Percentiles rank a stretch among this genome's conserved stretches.
phyloP scores from a whole-genome alignment of 2,888 invertebrate genomes.

The Trissonchulus sp. region DNA sequence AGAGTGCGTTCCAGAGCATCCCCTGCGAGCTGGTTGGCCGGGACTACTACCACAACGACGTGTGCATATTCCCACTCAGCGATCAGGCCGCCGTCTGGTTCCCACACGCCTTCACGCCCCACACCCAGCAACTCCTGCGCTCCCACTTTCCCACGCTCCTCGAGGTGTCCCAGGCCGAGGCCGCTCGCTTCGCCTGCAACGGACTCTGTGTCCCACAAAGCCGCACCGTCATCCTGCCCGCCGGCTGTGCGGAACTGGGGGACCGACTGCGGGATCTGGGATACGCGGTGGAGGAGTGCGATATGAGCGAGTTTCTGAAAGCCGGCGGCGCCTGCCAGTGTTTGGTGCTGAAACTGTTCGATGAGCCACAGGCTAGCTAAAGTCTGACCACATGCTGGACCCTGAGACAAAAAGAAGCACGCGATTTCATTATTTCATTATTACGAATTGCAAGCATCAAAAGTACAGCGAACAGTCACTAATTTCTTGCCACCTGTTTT shows the following conservation, averaged over 20 bases:
- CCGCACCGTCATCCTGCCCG: conserved; percentile 46
- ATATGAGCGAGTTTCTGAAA: conserved; percentile 52
- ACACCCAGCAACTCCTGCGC: conserved; percentile 2
- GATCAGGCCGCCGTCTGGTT: conserved; percentile 27
- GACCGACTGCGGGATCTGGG: conserved; percentile 40
- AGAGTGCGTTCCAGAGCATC: conserved; percentile 24
- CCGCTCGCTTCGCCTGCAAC: conserved; percentile 31
- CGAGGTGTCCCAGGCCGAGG: conserved; percentile 28
- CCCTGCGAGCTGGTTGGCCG: conserved; percentile 25
- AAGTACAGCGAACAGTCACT: not conserved
- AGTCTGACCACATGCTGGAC: no score
- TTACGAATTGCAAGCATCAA: not conserved
- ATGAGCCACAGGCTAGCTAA: not conserved
- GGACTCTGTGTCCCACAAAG: conserved; percentile 10
- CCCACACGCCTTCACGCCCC: conserved; percentile 26
- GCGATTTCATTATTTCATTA: not conserved
- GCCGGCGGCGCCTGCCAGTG: conserved; percentile 51
- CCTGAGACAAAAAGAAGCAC: not conserved
- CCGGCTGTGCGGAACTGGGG: conserved; percentile 42
- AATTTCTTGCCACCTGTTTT: no score
- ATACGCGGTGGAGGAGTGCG: conserved; percentile 44
- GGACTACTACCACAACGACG: conserved; percentile 31
- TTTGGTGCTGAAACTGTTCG: conserved; percentile 46
- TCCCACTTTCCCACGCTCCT: conserved; percentile 20
- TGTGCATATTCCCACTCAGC: conserved; percentile 24